Base-by-base conservation (phyloP, 2,113 vertebrate species). In the Clarias magur region DNA sequence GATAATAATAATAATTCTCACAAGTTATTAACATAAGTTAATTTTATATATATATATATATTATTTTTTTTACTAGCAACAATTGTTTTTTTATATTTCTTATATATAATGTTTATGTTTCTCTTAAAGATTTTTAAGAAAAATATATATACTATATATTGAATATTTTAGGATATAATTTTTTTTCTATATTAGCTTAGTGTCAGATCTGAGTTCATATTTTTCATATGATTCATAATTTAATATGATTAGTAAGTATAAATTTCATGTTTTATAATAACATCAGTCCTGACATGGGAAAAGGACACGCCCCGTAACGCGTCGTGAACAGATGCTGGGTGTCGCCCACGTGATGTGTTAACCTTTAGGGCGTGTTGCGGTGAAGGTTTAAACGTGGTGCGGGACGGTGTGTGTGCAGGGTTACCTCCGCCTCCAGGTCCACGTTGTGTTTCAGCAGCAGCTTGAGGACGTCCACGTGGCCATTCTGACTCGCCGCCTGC, bases 401-500 rank as follows among this genome's bases (percentile, higher is more conserved):
- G 2, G 25, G 25, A 27, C 25, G 48, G 48, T 48, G 48, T 48
- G 16, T 30, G 65, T 30, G 65, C 25, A 57, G 59, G 54, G 48
- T 87, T 95, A 99, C 98, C 98, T 99, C 98, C 62, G 98, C 98
- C 95, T 99, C 98, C 73, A 99, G 96, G 95, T 99, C 98, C 91
- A 99, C 98, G 0, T 93, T 99, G 93, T 99, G 97, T 89, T 99
- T 99, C 88, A 99, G 96, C 90, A 99, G 97, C 90, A 99, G 94
- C 92, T 99, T 99, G 86, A 99, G 94, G 87, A 99, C 98, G 70
- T 99, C 98, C 0, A 99, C 98, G 4, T 99, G 98, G 90, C 98
- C 98, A 8, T 99, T 99, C 91, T 99, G 98, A 95, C 98, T 99
- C 85, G 98, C 98, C 30, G 98, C 98, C 93, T 99, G 98, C 98